Evolutionary conservation across 2,797 vertebrate genomes (phyloP).

Genomic region (Streptopelia turtur): DNA sequence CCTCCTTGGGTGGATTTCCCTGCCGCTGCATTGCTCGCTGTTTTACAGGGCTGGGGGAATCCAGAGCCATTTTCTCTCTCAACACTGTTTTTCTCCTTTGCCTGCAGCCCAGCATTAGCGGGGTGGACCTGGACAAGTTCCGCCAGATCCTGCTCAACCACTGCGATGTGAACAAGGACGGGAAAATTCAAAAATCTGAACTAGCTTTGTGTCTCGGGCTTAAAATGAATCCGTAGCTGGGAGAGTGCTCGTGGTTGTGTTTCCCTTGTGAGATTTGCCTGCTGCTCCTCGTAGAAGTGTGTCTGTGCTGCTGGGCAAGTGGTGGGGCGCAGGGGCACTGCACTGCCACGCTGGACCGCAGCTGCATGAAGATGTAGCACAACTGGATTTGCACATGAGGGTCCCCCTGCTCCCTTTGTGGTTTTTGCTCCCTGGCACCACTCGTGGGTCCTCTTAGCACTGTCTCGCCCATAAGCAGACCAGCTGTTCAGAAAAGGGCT

Average conservation of each 20-base stretch:
- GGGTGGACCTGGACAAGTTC: constrained; percentile 90
- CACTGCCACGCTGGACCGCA: neutral
- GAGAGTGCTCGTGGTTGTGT: neutral
- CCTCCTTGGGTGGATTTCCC: neutral
- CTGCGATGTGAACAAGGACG: constrained; percentile 93
- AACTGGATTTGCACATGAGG: neutral
- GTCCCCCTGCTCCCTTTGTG: neutral
- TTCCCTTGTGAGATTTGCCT: constrained; percentile 34
- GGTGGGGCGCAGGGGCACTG: neutral
- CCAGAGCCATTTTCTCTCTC: neutral
- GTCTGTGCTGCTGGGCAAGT: neutral
- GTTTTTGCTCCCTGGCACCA: neutral
- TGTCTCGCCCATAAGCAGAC: neutral
- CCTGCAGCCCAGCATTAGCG: constrained; percentile 89
- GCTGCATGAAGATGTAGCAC: neutral
- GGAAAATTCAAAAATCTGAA: constrained; percentile 96
- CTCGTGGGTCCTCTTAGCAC: neutral
- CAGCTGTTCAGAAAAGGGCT: neutral
- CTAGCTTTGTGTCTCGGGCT: constrained; percentile 92
- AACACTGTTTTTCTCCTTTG: neutral
- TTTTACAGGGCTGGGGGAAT: neutral
- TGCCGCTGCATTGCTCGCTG: neutral
- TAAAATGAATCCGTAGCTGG: constrained; percentile 78
- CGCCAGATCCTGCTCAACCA: constrained; percentile 87
- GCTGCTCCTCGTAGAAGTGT: constrained; percentile 23